Percentiles rank a stretch among this genome's conserved stretches.
These are phyloP conservation scores for Mus caroli DNA, from an alignment of 2,797 vertebrate species.

Conservation along the genomic window DNA sequence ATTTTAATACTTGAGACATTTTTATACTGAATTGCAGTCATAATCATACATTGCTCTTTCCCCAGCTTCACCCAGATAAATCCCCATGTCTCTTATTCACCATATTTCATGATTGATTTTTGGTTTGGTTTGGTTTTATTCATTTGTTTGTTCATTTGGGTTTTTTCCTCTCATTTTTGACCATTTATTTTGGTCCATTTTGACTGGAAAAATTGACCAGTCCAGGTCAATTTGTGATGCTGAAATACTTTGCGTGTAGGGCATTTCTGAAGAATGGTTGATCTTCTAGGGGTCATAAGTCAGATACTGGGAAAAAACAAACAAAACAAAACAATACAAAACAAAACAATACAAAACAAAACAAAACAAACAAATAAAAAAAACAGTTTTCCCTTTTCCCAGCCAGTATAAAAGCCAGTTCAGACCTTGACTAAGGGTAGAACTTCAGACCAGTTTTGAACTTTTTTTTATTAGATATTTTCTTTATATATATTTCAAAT, in stretches of 20 bases:
- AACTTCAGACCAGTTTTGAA: background rate
- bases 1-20: background rate
- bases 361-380: no score
- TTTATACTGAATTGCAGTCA: background rate
- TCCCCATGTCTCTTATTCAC: background rate
- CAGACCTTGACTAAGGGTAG: background rate
- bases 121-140: background rate
- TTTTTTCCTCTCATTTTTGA: background rate
- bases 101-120: background rate
- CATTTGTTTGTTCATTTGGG: background rate
- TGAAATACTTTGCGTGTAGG: background rate
- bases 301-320: background rate
- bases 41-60: background rate
- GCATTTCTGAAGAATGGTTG: background rate
- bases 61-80: background rate
- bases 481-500: no score
- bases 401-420: background rate
- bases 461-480: no score
- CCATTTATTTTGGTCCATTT: background rate
- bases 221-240: background rate
- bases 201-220: background rate
- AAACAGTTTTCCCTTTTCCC: background rate
- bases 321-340: no score
- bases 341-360: no score
- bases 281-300: background rate